These are phyloP conservation scores for Acipenser oxyrinchus DNA, from an alignment of 2,797 vertebrate genomes.

Conservation along the genomic window DNA sequence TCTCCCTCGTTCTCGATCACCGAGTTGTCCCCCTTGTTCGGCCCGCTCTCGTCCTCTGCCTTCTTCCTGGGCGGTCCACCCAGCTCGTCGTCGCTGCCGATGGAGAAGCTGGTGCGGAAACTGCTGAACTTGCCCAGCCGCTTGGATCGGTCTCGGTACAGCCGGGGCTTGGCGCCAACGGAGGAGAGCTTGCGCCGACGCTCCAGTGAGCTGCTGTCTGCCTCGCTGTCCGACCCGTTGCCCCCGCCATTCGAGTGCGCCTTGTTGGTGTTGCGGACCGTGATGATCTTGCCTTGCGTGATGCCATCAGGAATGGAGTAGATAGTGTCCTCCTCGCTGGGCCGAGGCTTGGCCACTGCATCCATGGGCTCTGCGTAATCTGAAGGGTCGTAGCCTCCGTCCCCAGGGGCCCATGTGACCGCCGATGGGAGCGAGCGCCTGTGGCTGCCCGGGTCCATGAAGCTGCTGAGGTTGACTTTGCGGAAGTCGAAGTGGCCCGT, in stretches of 20 bases:
- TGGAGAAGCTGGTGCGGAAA: conserved; percentile 82
- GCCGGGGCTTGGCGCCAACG: conserved; percentile 71
- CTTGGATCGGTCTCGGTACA: conserved; percentile 83
- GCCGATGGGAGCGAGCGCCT: conserved; percentile 73
- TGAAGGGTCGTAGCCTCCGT: conserved; percentile 82
- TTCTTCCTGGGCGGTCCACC: conserved; percentile 72
- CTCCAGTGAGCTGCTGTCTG: conserved; percentile 84
- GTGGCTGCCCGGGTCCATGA: conserved; percentile 72
- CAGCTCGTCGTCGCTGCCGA: conserved; percentile 88
- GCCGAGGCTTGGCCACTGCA: conserved; percentile 80
- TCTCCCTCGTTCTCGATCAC: conserved; percentile 73
- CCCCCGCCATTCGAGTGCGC: conserved; percentile 80
- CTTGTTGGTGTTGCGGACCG: conserved; percentile 89
- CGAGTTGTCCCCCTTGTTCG: conserved; percentile 80
- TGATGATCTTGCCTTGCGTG: conserved; percentile 96
- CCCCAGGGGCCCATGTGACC: conserved; percentile 74
- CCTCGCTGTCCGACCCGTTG: conserved; percentile 90
- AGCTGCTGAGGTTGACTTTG: conserved; percentile 70
- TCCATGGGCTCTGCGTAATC: conserved; percentile 95
- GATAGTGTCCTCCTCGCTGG: conserved; percentile 88
- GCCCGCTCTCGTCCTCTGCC: conserved; percentile 67
- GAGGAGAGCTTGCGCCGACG: conserved; percentile 74
- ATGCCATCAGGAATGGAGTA: conserved; percentile 95
- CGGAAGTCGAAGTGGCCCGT: conserved; percentile 77
- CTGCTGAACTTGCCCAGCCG: conserved; percentile 81